phyloP scores from a whole-genome alignment of 2,888 invertebrate genomes.

The Callyntrura sp. region DNA sequence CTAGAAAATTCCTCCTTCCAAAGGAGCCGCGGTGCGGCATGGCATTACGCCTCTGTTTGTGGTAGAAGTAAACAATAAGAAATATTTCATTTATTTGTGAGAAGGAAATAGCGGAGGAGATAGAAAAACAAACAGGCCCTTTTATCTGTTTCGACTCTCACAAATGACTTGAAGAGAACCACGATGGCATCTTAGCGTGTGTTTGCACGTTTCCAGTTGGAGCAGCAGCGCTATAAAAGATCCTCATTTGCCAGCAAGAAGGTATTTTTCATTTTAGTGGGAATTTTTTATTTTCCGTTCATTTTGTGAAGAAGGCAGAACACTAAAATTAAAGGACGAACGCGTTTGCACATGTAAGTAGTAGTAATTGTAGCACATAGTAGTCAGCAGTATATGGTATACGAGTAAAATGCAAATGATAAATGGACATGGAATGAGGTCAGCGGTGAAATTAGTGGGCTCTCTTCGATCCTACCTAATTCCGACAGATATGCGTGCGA shows the following conservation, averaged over 20 bases:
- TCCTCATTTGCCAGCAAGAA: conserved; percentile 34
- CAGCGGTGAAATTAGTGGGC: conserved; percentile 50
- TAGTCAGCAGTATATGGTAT: no score
- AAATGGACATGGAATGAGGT: conserved; percentile 36
- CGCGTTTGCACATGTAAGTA: background rate
- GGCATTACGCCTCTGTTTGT: conserved; percentile 25
- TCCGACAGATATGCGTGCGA: conserved; percentile 20
- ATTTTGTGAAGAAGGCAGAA: background rate
- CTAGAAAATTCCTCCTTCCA: conserved; percentile 12
- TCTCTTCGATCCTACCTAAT: conserved; percentile 33
- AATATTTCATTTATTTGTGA: conserved; percentile 37
- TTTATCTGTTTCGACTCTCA: conserved; percentile 15
- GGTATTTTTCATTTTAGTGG: conserved; percentile 30
- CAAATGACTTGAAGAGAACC: background rate
- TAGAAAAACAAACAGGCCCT: background rate
- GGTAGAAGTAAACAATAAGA: conserved; percentile 25
- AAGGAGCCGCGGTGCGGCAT: background rate
- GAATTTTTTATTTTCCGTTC: background rate
- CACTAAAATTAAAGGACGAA: background rate
- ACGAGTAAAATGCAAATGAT: conserved; percentile 15
- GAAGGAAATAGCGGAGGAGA: background rate
- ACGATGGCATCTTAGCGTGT: background rate
- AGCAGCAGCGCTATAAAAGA: background rate
- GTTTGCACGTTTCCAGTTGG: background rate
- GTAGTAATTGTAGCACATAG: background rate